A percentile compares a stretch with the other conserved stretches of the same genome.
Evolutionary conservation across 2,888 invertebrate genomes (phyloP).

Genomic region (Clostera curtula): DNA sequence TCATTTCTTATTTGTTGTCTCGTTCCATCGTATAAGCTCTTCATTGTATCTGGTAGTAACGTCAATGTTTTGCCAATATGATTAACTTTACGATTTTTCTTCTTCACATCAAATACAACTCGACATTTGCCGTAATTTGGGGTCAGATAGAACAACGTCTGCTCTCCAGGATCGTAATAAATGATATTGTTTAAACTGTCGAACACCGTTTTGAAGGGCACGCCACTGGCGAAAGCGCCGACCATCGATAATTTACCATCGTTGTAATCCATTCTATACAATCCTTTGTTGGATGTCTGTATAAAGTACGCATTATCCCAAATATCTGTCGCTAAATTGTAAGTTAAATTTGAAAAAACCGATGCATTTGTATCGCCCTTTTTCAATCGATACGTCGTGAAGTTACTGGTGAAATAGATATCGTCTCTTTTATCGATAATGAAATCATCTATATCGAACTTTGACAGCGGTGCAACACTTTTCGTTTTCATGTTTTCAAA

Average conservation of each 20-base stretch:
- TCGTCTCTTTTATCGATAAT: conserved; percentile 43
- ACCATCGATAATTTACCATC: conserved; percentile 29
- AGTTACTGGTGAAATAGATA: conserved; percentile 45
- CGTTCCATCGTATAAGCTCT: no score
- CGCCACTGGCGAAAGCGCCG: conserved; percentile 40
- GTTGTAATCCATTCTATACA: conserved; percentile 43
- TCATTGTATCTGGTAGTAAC: no score
- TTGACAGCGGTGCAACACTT: conserved; percentile 27
- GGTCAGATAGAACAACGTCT: conserved; percentile 39
- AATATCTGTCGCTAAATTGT: conserved; percentile 41
- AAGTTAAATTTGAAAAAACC: conserved; percentile 38
- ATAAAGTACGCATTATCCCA: conserved; percentile 41
- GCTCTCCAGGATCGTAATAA: conserved; percentile 38
- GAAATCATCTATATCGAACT: conserved; percentile 48
- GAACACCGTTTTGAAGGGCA: conserved; percentile 38
- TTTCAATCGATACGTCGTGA: conserved; percentile 34
- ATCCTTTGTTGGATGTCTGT: conserved; percentile 36
- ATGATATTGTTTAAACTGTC: conserved; percentile 48
- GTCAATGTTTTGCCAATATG: no score
- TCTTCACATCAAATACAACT: conserved; percentile 27
- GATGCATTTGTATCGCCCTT: conserved; percentile 31
- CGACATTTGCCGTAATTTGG: conserved; percentile 42
- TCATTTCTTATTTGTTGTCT: no score
- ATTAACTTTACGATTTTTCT: no score
- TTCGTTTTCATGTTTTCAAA: conserved; percentile 32